phyloP scores from a whole-genome alignment of 2,113 vertebrate species.

The Myrmecophaga tridactyla region DNA sequence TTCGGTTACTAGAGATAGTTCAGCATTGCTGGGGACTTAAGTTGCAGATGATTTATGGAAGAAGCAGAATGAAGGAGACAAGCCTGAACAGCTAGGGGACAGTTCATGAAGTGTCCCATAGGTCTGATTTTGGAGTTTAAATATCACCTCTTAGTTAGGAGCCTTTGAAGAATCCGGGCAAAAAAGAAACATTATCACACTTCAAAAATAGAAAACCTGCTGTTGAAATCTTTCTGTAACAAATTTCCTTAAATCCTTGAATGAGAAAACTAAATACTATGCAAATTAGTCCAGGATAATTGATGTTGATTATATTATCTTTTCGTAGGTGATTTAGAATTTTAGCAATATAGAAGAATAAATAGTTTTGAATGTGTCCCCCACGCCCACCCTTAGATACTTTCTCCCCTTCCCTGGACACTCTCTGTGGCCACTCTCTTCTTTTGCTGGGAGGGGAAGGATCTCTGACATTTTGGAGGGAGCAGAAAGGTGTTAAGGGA shows the following conservation, averaged over 20 bases:
- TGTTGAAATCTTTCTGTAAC: neutral
- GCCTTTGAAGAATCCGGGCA: neutral
- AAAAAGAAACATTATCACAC: neutral
- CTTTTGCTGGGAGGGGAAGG: no score
- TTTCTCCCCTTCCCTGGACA: no score
- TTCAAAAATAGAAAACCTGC: neutral
- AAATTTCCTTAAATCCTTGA: neutral
- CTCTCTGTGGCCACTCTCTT: no score
- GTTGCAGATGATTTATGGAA: neutral
- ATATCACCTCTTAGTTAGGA: neutral
- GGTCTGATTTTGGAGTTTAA: neutral
- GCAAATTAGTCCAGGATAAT: neutral
- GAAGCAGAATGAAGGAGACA: no score
- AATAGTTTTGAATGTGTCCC: neutral
- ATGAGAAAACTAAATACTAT: neutral
- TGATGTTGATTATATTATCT: neutral
- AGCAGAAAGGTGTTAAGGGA: no score
- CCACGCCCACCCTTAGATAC: no score
- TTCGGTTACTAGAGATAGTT: neutral
- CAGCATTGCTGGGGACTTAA: neutral
- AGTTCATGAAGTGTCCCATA: neutral
- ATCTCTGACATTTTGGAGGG: no score
- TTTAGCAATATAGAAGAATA: neutral
- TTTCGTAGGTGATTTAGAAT: neutral
- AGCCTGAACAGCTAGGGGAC: neutral